Conservation (phyloP, 2,113 vertebrate species). For the Cyphomyrus discorhynchus region DNA sequence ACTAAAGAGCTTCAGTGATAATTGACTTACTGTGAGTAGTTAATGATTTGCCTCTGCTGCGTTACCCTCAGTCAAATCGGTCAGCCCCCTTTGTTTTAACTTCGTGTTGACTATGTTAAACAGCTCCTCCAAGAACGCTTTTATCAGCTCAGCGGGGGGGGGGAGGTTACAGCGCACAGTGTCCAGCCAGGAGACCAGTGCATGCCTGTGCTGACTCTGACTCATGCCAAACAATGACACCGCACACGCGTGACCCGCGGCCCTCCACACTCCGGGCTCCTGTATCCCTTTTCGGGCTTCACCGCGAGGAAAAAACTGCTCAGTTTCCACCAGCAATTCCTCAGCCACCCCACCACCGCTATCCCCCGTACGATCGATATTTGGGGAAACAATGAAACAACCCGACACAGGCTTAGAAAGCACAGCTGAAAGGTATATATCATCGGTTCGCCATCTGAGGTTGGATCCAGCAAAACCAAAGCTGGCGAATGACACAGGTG, state of each 20-base stretch:
- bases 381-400: background rate
- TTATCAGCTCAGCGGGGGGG: background rate
- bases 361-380: background rate
- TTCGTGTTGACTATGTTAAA: background rate
- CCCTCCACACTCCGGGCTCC: background rate
- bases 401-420: background rate
- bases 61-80: background rate
- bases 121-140: background rate
- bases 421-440: background rate
- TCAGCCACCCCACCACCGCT: no score
- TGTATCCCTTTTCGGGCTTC: background rate
- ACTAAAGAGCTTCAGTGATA: background rate
- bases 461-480: background rate
- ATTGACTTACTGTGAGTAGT: slow-evolving; percentile 15
- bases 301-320: background rate
- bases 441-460: background rate
- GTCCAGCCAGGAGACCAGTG: background rate
- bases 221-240: slow-evolving; percentile 3
- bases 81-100: background rate
- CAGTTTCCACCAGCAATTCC: background rate
- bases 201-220: slow-evolving; percentile 15
- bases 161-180: background rate
- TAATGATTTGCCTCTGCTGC: background rate
- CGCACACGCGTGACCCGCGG: background rate
- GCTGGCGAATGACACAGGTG: background rate